phyloP scores from a whole-genome alignment of 2,888 invertebrate species.

The Ichneumoninae sp. region DNA sequence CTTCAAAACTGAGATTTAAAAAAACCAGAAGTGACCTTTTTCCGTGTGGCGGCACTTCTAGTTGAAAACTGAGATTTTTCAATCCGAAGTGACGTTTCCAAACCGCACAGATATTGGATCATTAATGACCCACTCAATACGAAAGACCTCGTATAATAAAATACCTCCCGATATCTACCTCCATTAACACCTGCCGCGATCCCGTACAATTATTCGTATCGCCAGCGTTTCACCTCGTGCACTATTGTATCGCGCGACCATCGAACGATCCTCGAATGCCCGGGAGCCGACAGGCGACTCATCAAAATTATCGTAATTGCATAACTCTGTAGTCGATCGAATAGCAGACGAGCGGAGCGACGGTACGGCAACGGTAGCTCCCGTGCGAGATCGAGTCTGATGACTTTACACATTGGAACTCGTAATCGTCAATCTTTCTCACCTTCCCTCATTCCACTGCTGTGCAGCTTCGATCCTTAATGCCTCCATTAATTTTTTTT shows the following conservation, averaged over 20 bases:
- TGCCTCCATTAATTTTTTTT: constrained; percentile 24
- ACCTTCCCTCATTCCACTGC: constrained; percentile 37
- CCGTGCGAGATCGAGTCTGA: constrained; percentile 44
- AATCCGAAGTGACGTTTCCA: not conserved
- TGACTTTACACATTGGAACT: constrained; percentile 37
- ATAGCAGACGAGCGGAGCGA: constrained; percentile 8
- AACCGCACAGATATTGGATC: not conserved
- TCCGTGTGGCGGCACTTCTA: not conserved
- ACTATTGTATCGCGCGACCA: not conserved
- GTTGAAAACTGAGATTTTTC: not conserved
- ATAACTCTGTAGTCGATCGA: constrained; percentile 50
- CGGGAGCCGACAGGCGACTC: constrained; percentile 44
- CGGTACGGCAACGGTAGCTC: constrained; percentile 13
- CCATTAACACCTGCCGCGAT: not conserved
- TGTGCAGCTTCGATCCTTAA: constrained; percentile 37
- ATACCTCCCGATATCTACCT: constrained; percentile 7
- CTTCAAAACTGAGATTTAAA: not conserved
- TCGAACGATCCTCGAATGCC: constrained; percentile 16
- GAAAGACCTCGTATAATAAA: not conserved
- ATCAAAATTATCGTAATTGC: constrained; percentile 56
- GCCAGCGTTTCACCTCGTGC: constrained; percentile 6
- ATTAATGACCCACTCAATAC: not conserved
- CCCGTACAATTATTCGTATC: constrained; percentile 7
- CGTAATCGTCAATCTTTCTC: constrained; percentile 63
- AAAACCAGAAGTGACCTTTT: not conserved